Evolutionary conservation across 2,113 vertebrate genomes (phyloP).

Genomic region (Bettongia penicillata): DNA sequence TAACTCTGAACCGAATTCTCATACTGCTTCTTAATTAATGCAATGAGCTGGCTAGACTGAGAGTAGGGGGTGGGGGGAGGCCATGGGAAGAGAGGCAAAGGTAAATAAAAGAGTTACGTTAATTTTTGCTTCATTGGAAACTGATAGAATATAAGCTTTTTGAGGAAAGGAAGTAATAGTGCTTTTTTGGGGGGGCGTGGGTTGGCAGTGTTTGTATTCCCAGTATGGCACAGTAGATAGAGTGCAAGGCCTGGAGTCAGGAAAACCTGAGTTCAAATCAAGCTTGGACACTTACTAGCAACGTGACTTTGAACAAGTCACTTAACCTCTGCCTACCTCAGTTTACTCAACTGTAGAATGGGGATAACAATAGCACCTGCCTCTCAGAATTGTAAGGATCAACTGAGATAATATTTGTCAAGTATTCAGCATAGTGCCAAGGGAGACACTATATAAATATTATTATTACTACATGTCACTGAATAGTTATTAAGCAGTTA

Average conservation of each 20-base stretch:
- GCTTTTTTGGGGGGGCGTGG: neutral
- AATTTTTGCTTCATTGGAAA: no score
- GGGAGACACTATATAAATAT: neutral
- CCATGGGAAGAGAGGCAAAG: neutral
- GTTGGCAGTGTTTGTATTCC: neutral
- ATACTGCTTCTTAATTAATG: no score
- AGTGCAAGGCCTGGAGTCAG: neutral
- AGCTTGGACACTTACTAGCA: no score
- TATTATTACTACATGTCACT: neutral
- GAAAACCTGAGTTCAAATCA: neutral
- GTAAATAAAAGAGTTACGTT: neutral
- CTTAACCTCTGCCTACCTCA: neutral
- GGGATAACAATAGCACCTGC: neutral
- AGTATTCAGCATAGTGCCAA: neutral
- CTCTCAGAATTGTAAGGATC: neutral
- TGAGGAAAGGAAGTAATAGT: neutral
- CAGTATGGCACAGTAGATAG: neutral
- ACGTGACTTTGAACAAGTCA: neutral
- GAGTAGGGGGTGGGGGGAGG: no score
- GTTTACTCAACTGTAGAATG: no score
- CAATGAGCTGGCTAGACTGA: no score
- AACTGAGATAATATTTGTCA: no score
- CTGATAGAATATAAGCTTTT: neutral
- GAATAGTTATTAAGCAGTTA: neutral
- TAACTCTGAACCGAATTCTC: neutral